These are phyloP conservation scores for Lasioglossum leucozonium DNA, from an alignment of 2,888 invertebrate species.

Conservation along the genomic window DNA sequence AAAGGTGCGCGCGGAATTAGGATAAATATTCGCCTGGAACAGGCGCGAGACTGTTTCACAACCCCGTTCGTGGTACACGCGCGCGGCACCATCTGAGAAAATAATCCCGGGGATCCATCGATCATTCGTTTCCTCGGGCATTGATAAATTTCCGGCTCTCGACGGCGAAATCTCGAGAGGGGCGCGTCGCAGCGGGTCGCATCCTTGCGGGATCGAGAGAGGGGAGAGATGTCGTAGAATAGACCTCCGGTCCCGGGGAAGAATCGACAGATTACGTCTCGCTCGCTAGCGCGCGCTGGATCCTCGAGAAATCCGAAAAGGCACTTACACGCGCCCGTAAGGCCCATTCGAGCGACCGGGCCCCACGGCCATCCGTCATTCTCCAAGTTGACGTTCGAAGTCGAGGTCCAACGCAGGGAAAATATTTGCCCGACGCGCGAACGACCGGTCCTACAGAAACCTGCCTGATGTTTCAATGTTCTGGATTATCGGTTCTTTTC, in stretches of 20 bases:
- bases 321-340: conserved; percentile 66
- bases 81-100: background rate
- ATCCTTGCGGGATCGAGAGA: conserved; percentile 64
- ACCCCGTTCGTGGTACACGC: conserved; percentile 3
- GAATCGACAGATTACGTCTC: conserved; percentile 79
- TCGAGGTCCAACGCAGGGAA: conserved; percentile 46
- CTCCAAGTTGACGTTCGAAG: conserved; percentile 49
- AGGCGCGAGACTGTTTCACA: background rate
- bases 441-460: background rate
- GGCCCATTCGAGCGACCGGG: conserved; percentile 28
- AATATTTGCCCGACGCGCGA: conserved; percentile 44
- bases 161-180: conserved; percentile 1
- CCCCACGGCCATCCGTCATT: conserved; percentile 65
- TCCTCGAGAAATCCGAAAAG: conserved; percentile 68
- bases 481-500: conserved; percentile 2
- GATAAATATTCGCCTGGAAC: conserved; percentile 13
- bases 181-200: background rate
- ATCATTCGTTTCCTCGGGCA: conserved; percentile 30
- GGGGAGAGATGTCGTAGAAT: conserved; percentile 74
- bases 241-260: conserved; percentile 57
- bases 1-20: background rate
- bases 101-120: conserved; percentile 33
- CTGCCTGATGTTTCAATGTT: background rate
- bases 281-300: conserved; percentile 16
- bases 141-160: conserved; percentile 50